Evolutionary conservation across 2,113 vertebrate species (phyloP).

Genomic region (Brienomyrus longianalis): DNA sequence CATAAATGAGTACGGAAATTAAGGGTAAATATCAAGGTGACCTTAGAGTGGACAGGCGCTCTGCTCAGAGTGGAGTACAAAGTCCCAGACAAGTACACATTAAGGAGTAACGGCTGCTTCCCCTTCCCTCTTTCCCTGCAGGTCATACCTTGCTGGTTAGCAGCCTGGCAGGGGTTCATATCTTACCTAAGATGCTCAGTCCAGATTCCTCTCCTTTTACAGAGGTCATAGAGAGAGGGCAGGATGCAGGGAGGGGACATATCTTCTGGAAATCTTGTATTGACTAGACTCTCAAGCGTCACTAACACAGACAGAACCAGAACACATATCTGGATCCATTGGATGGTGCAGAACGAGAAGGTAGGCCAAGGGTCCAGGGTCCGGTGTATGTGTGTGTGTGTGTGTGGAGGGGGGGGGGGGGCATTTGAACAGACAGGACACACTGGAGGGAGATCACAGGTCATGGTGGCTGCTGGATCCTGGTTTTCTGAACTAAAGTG

Average conservation of each 20-base stretch:
- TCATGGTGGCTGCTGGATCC: neutral
- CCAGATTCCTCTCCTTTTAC: neutral
- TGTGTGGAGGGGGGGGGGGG: no score
- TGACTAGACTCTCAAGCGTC: neutral
- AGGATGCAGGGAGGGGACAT: neutral
- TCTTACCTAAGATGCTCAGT: neutral
- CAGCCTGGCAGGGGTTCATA: neutral
- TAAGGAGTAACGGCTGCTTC: neutral
- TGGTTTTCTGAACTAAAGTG: neutral
- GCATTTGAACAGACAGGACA: neutral
- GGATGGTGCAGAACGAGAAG: neutral
- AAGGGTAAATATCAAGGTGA: slow-evolving; percentile 13
- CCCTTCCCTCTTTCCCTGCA: neutral
- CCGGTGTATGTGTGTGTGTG: neutral
- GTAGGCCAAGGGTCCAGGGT: neutral
- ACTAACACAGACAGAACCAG: neutral
- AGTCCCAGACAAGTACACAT: neutral
- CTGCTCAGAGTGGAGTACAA: neutral
- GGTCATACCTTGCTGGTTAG: neutral
- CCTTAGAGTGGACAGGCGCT: neutral
- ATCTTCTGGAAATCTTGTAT: neutral
- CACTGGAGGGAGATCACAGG: neutral
- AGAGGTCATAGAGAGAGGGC: neutral
- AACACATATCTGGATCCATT: neutral
- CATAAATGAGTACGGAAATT: neutral